Evolutionary conservation across 2,888 invertebrate genomes (phyloP).

Genomic region (Amphimallon solstitiale): DNA sequence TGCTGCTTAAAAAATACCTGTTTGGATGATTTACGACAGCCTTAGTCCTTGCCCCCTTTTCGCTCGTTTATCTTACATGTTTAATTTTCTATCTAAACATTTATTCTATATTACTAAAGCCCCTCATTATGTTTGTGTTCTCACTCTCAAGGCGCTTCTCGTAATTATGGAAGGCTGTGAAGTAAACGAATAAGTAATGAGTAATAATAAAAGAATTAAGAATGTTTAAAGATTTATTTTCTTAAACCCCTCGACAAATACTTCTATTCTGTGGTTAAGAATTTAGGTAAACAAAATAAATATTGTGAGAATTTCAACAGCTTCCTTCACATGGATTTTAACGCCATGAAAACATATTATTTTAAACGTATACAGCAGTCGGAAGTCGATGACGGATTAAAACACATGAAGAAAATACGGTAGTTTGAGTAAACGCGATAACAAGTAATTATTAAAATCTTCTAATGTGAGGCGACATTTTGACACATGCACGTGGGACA

Average conservation of each 20-base stretch:
- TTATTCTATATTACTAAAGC: neutral
- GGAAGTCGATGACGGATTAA: constrained; percentile 17
- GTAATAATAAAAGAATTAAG: constrained; percentile 5
- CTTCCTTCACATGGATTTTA: neutral
- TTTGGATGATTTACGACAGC: constrained; percentile 15
- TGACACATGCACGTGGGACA: constrained; percentile 52
- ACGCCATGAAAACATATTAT: neutral
- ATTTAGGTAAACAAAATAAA: constrained; percentile 12
- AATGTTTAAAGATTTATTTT: constrained; percentile 13
- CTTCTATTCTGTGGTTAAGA: constrained; percentile 4
- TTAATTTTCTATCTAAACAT: neutral
- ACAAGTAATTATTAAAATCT: constrained; percentile 45
- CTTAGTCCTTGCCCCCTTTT: too few relatives aligned
- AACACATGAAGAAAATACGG: constrained; percentile 20
- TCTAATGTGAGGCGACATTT: constrained; percentile 52
- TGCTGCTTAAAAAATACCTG: constrained; percentile 27
- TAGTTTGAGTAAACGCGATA: constrained; percentile 35
- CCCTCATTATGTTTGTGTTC: neutral
- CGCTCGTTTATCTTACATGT: too few relatives aligned
- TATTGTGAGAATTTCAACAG: neutral
- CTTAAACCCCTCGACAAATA: constrained; percentile 6
- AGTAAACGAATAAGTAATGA: neutral
- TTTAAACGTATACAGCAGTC: neutral
- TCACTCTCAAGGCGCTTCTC: constrained; percentile 1
- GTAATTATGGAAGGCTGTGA: neutral